Evolutionary conservation across 2,113 vertebrate genomes (phyloP), one percentile per base, ranked within the genome.

Genomic region (Paraplagusia blochii): DNA sequence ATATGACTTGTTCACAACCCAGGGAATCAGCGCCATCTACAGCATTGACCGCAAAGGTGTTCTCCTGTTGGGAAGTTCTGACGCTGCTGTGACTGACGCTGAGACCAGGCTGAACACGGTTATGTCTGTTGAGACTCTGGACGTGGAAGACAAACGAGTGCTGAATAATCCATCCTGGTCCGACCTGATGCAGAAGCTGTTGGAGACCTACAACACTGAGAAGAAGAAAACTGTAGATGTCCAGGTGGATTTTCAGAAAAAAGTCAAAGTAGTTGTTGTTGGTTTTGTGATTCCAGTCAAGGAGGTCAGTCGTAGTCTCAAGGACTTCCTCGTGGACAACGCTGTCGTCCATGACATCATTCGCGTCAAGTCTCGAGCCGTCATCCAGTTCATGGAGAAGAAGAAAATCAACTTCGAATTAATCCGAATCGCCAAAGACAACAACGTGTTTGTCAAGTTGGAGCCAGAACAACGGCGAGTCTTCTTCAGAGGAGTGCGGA

Each of bases 1-100:
- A 0, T 56, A 77, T 19, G 51, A 39, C 8, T 60, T 97, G 40
- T 94, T 98, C 43, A 70, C 72, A 13, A 85, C 66, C 2, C 77
- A 86, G 53, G 83, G 88, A 5, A 92, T 93, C 44, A 77, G 82
- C 66, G 88, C 90, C 7, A 8, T 86, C 49, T 94, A 87, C 71
- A 85, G 80, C 34, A 57, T 92, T 6, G 64, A 90, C 0, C 53
- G 0, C 22, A 50, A 50, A n/a, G 16, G 44, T 6, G n/a, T 94
- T 10, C 18, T 83, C 3, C 74, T 98, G 17, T 69, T 72, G 1
- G 90, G 86, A 17, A 49, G 10, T 58, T 77, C 88, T 65, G 59
- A 71, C 17, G 40, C 51, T 56, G 53, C 12, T 18, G 69, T 95
- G 3, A 5, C 0, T n/a, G 85, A 91, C 11, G 95, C 95, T 10